Evolutionary conservation across 1,140 invertebrate species (phyloP).

Genomic region (Tetranychus urticae): DNA sequence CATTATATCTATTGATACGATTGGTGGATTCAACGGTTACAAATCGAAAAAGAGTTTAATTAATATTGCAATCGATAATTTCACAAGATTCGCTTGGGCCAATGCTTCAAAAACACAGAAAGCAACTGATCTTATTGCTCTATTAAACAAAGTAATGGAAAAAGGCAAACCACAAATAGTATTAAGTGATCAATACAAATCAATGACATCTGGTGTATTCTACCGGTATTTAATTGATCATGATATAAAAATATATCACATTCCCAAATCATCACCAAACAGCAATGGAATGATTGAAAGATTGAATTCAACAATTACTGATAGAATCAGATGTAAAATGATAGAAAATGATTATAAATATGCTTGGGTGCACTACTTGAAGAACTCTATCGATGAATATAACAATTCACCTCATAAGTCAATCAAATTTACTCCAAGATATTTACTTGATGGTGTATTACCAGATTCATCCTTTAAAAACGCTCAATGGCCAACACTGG

Average conservation of each 20-base stretch:
- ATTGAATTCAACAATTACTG: too few relatives aligned
- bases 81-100: not conserved
- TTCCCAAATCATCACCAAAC: not conserved
- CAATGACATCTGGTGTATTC: not conserved
- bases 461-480: too few relatives aligned
- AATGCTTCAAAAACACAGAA: not conserved
- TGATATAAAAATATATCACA: not conserved
- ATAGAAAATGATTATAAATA: too few relatives aligned
- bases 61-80: slow-evolving; percentile 2
- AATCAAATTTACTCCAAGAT: too few relatives aligned
- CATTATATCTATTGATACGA: slow-evolving; percentile 5
- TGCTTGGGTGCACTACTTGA: too few relatives aligned
- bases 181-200: slow-evolving; percentile 1
- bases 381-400: too few relatives aligned
- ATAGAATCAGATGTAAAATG: too few relatives aligned
- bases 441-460: too few relatives aligned
- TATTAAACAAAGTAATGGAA: not conserved
- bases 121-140: not conserved
- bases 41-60: not conserved
- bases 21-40: not conserved
- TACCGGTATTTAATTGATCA: not conserved
- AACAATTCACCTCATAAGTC: too few relatives aligned
- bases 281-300: too few relatives aligned
- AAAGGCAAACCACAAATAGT: not conserved
- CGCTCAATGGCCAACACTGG: too few relatives aligned